These are phyloP conservation scores for Rhagologus leucostigma DNA, from an alignment of 2,113 vertebrate genomes.

Conservation along the genomic window DNA sequence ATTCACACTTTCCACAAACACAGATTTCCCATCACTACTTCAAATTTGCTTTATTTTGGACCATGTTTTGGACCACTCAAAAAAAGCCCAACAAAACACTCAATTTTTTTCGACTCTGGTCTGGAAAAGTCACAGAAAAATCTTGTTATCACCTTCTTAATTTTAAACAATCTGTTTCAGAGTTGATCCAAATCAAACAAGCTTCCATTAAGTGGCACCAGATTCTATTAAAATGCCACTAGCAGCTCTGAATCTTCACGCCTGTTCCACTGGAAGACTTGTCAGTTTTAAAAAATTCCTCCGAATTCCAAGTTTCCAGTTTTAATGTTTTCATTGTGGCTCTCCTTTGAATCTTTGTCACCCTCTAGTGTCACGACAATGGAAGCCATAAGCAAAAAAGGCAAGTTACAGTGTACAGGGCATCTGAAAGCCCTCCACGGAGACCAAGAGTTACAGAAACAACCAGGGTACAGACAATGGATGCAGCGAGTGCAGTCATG, in stretches of 20 bases:
- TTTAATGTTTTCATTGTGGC: neutral
- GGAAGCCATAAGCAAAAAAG: neutral
- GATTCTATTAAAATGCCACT: neutral
- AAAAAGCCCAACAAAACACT: neutral
- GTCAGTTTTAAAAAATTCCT: neutral
- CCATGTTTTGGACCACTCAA: neutral
- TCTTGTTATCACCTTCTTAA: neutral
- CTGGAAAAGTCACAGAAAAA: neutral
- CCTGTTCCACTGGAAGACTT: neutral
- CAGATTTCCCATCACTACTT: neutral
- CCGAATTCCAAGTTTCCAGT: neutral
- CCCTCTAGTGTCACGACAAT: conserved; percentile 10
- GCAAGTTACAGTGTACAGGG: accelerated
- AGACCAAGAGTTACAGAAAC: neutral
- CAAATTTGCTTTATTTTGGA: neutral
- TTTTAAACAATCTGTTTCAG: neutral
- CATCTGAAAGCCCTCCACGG: neutral
- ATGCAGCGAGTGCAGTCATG: neutral
- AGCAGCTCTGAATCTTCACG: neutral
- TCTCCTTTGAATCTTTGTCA: conserved; percentile 47
- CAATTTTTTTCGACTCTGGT: neutral
- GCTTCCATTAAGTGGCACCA: neutral
- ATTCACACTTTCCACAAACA: neutral
- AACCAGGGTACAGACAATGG: neutral
- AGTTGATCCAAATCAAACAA: neutral